phyloP scores from a whole-genome alignment of 2,888 invertebrate genomes.

The Muscina levida region DNA sequence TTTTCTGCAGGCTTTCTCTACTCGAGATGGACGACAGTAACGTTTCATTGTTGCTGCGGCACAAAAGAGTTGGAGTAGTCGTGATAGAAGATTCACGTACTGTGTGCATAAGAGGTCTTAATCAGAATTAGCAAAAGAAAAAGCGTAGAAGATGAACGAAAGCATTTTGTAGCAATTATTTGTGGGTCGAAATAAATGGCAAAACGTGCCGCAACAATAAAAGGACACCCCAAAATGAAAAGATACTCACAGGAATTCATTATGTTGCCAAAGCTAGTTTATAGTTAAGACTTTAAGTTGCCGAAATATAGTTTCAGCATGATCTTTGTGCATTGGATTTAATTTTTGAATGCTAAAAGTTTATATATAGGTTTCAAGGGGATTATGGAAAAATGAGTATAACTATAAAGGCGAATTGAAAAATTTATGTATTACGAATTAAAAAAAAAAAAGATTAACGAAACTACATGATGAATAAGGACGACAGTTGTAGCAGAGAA shows the following conservation, averaged over 20 bases:
- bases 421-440: no score
- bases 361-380: no score
- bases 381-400: no score
- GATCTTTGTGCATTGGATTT: background rate
- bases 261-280: background rate
- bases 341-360: no score
- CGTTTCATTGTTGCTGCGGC: background rate
- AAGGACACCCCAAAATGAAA: slow-evolving; percentile 15
- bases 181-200: slow-evolving; percentile 51
- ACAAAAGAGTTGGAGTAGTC: no score
- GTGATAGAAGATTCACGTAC: background rate
- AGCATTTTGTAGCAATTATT: slow-evolving; percentile 59
- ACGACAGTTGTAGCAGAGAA: no score
- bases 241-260: background rate
- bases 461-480: no score
- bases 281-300: slow-evolving; percentile 18
- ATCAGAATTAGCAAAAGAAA: slow-evolving; percentile 39
- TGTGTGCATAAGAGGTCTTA: slow-evolving; percentile 35
- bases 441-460: no score
- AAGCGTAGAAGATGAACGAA: slow-evolving; percentile 22
- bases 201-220: slow-evolving; percentile 40
- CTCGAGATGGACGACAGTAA: background rate
- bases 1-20: background rate
- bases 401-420: no score
- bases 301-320: background rate